Evolutionary conservation across 2,888 invertebrate genomes (phyloP), one percentile per base, ranked within the genome.

Genomic region (Cynaeus angustus): DNA sequence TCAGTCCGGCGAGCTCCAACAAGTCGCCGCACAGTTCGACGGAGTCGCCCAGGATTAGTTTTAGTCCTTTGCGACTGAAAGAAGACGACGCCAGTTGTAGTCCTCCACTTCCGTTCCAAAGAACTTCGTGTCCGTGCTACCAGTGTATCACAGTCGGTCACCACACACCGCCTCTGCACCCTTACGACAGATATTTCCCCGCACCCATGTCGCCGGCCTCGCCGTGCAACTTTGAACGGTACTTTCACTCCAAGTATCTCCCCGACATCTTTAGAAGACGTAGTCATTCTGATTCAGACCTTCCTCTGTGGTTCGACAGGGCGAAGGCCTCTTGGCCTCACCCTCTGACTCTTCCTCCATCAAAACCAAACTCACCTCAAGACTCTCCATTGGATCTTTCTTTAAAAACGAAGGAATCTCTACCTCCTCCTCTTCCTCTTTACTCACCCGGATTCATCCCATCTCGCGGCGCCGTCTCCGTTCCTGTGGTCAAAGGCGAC

Each of bases 381-480:
- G 95, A 96, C 72, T 92, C 90, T 1, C 96, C 96, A 0, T 86
- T 97, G 68, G 96, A 97, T 84, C 87, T 96, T 38, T 95, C 95
- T 12, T 88, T 94, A 85, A 94, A 92, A 79, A 86, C 89, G 9
- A 82, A 79, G 56, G 12, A 76, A n/a, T 64, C 81, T 21, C 76
- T 79, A 41, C 83, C 82, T 7, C 75, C 83, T 5, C 82, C 84
- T n/a, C 84, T 88, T 26, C 88, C 86, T 80, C 85, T 89, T 53
- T 82, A 89, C 65, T 88, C 88, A 2, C 84, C 86, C 0, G 88
- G 88, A 0, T 87, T 88, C 71, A 80, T 88, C 28, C 88, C 88
- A 5, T 83, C 85, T 0, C 83, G 89, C 46, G 88, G 88, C 38
- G 86, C 88, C 3, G 90, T 91, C n/a, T 90, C 90, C 64, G 91